Evolutionary conservation across 2,888 invertebrate species (phyloP).

Genomic region (Magallana nippona): DNA sequence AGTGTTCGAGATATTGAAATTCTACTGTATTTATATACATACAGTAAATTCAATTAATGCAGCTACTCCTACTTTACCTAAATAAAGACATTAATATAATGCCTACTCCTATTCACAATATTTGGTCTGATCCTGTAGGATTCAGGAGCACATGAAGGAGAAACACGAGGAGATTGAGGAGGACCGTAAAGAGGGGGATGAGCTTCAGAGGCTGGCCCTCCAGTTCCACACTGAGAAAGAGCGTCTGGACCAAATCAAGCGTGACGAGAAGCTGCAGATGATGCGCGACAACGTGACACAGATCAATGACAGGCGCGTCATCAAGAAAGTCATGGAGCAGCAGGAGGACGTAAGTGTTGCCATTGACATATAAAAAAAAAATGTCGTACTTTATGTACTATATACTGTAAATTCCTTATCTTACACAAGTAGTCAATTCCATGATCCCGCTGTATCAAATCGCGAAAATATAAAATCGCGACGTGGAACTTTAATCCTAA

Average conservation of each 20-base stretch:
- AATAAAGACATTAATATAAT: too few species aligned
- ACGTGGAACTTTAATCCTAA: too few species aligned
- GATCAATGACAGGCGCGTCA: slow-evolving; percentile 73
- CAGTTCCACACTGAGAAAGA: slow-evolving; percentile 76
- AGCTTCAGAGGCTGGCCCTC: slow-evolving; percentile 74
- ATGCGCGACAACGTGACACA: slow-evolving; percentile 75
- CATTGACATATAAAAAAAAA: not conserved
- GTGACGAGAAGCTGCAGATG: slow-evolving; percentile 72
- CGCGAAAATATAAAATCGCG: too few species aligned
- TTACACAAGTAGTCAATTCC: too few species aligned
- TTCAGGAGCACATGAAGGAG: slow-evolving; percentile 68
- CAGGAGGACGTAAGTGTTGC: slow-evolving; percentile 74
- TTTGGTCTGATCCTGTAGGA: slow-evolving; percentile 56
- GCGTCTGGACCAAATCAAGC: slow-evolving; percentile 72
- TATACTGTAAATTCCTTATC: too few species aligned
- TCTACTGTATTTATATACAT: too few species aligned
- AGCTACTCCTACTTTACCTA: too few species aligned
- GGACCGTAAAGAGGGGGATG: slow-evolving; percentile 74
- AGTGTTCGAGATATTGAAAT: too few species aligned
- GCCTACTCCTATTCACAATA: too few species aligned
- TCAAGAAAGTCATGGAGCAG: slow-evolving; percentile 72
- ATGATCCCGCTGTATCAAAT: too few species aligned
- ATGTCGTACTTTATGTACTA: not conserved
- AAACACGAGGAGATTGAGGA: slow-evolving; percentile 62
- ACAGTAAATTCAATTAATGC: too few species aligned